Percentiles rank a stretch among this genome's conserved stretches.
Conservation (phyloP, 1,140 invertebrate genomes). For the honey bee (Apis mellifera) region Amel_HAv3.1 CM009944.2:8582501-8583000, state of each 20-base stretch:
- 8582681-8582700: too few species aligned
- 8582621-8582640: background rate
- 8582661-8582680: too few species aligned
- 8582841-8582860: constrained; percentile 62
- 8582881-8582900: constrained; percentile 38
- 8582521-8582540: too few species aligned
- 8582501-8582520: too few species aligned
- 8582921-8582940: constrained; percentile 31
- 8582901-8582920: constrained; percentile 13
- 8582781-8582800: constrained; percentile 44
- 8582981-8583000: constrained; percentile 49
- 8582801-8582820: constrained; percentile 61
- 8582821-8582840: constrained; percentile 73
- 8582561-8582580: background rate
- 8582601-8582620: background rate
- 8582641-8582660: too few species aligned
- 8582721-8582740: constrained; percentile 59
- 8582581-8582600: too few species aligned
- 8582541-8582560: background rate
- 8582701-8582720: background rate
- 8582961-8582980: background rate
- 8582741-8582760: too few species aligned
- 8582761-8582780: constrained; percentile 14
- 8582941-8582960: constrained; percentile 47
- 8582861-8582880: background rate